Evolutionary conservation across 2,888 invertebrate species (phyloP).

Genomic region (Lagria hirta): DNA sequence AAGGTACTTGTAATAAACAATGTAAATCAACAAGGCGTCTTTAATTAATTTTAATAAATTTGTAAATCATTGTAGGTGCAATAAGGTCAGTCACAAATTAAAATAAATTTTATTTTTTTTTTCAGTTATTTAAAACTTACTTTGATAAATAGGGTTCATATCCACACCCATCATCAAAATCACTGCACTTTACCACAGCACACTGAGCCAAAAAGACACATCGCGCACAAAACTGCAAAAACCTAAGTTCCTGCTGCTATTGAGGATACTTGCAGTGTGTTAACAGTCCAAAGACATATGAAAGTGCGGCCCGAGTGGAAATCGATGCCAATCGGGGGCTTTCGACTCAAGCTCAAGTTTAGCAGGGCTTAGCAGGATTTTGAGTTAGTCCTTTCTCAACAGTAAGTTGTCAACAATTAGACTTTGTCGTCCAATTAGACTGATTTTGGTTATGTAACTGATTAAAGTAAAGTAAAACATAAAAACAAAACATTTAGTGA

Average conservation of each 20-base stretch:
- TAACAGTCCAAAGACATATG: slow-evolving; percentile 35
- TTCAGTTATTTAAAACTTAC: slow-evolving; percentile 9
- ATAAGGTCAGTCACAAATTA: neutral
- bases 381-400: slow-evolving; percentile 1
- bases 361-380: slow-evolving; percentile 11
- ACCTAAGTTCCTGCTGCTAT: slow-evolving; percentile 26
- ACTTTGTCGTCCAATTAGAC: neutral
- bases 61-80: slow-evolving; percentile 4
- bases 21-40: neutral
- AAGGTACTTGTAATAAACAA: neutral
- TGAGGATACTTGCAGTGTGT: slow-evolving; percentile 30
- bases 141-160: slow-evolving; percentile 21
- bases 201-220: slow-evolving; percentile 20
- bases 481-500: slow-evolving; percentile 2
- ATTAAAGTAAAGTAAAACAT: too few species aligned
- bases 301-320: slow-evolving; percentile 30
- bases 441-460: slow-evolving; percentile 1
- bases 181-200: slow-evolving; percentile 23
- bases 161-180: slow-evolving; percentile 28
- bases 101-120: slow-evolving; percentile 6
- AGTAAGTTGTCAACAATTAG: slow-evolving; percentile 1
- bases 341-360: slow-evolving; percentile 22
- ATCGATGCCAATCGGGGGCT: slow-evolving; percentile 14
- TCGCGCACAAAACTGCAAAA: slow-evolving; percentile 25
- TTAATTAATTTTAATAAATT: slow-evolving; percentile 4